Evolutionary conservation across 2,113 vertebrate genomes (phyloP).

Genomic region (Hippocampus guttulatus): DNA sequence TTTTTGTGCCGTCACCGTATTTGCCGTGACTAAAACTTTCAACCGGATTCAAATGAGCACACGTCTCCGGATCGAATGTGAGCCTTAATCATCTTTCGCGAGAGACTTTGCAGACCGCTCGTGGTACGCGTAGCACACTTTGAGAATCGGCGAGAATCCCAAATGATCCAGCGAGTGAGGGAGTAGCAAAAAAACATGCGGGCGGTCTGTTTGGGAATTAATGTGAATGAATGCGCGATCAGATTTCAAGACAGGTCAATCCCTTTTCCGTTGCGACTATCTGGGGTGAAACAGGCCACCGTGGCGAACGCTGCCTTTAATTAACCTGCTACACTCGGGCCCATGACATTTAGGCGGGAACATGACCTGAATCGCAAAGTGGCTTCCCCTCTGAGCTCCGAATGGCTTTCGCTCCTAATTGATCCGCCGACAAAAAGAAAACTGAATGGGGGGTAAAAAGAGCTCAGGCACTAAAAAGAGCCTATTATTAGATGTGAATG

Average conservation of each 20-base stretch:
- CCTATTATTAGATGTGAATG: conserved; percentile 15
- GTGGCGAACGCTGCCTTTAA: conserved; percentile 41
- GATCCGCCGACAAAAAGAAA: conserved; percentile 11
- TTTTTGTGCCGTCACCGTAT: conserved; percentile 13
- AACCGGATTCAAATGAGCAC: not conserved
- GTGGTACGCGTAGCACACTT: too few relatives aligned
- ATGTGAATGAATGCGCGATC: conserved; percentile 16
- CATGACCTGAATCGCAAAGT: conserved; percentile 45
- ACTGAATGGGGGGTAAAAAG: not conserved
- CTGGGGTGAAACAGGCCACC: conserved; percentile 21
- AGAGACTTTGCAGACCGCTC: too few relatives aligned
- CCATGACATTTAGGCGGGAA: conserved; percentile 53
- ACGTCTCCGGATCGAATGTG: too few relatives aligned
- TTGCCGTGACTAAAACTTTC: too few relatives aligned
- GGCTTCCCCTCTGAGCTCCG: conserved; percentile 22
- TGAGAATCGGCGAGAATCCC: not conserved
- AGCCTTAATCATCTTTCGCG: too few relatives aligned
- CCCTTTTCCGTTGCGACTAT: conserved; percentile 1
- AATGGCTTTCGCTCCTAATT: conserved; percentile 47
- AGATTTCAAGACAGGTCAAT: conserved; percentile 22
- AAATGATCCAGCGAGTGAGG: conserved; percentile 12
- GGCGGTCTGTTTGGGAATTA: not conserved
- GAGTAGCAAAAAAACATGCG: not conserved
- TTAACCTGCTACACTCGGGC: conserved; percentile 53
- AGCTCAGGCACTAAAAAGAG: conserved; percentile 6